These are phyloP conservation scores for Eleutherodactylus coqui DNA, from an alignment of 2,797 vertebrate genomes.

Conservation along the genomic window DNA sequence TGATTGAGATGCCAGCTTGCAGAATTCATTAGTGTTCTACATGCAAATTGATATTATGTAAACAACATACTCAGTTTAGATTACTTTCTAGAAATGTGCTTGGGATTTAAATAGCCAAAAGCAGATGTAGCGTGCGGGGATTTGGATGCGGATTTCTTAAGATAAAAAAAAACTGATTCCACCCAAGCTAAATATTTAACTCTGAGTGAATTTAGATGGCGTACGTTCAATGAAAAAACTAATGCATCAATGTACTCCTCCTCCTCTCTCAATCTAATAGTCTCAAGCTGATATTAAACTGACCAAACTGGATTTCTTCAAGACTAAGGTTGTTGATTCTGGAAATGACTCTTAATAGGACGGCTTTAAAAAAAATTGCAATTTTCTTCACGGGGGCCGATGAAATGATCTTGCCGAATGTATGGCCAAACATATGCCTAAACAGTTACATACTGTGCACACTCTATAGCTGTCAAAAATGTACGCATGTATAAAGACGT, in stretches of 20 bases:
- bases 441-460: not conserved
- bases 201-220: not conserved
- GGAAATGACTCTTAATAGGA: not conserved
- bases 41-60: constrained; percentile 57
- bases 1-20: constrained; percentile 56
- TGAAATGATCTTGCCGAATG: no score
- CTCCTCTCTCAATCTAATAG: not conserved
- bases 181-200: constrained; percentile 8
- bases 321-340: not conserved
- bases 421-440: not conserved
- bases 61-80: constrained; percentile 47
- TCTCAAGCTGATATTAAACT: not conserved
- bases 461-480: no score
- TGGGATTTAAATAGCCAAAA: constrained; percentile 43
- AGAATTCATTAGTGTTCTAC: constrained; percentile 58
- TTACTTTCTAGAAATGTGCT: constrained; percentile 49
- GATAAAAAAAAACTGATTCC: not conserved
- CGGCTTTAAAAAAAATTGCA: not conserved
- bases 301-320: not conserved
- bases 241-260: not conserved
- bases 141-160: not conserved
- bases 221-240: not conserved
- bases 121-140: constrained; percentile 30
- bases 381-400: no score
- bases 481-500: no score